Percentiles rank a stretch among this genome's conserved stretches.
phyloP scores from a whole-genome alignment of 2,797 vertebrate genomes.

The Sylvilagus floridanus region DNA sequence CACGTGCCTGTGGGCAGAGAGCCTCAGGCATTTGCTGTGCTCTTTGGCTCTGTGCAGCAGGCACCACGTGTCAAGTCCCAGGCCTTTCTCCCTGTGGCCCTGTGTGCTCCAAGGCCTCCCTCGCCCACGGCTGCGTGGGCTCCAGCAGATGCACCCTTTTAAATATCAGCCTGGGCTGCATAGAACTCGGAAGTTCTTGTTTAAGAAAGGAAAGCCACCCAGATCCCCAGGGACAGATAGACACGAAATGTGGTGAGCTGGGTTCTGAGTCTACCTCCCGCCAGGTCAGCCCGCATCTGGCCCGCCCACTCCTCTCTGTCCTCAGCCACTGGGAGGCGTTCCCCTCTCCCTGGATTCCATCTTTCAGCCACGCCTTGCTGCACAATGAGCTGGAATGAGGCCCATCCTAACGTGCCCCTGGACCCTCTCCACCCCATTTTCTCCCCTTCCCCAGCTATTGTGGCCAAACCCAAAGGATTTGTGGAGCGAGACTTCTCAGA shows the following conservation, averaged over 20 bases:
- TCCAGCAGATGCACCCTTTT: background rate
- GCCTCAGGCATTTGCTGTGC: fast-evolving
- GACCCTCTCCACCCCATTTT: background rate
- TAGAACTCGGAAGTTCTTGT: background rate
- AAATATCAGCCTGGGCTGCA: background rate
- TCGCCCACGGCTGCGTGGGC: background rate
- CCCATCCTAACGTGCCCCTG: background rate
- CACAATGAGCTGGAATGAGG: background rate
- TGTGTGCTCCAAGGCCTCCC: fast-evolving
- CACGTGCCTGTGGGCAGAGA: fast-evolving
- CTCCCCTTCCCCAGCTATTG: conserved; percentile 86
- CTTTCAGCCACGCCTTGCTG: background rate
- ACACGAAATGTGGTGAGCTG: background rate
- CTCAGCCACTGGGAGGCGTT: background rate
- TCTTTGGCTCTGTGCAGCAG: background rate
- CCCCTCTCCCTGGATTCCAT: background rate
- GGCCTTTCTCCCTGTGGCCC: background rate
- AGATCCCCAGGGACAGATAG: conserved; percentile 2
- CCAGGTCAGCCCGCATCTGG: background rate
- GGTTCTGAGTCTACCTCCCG: background rate
- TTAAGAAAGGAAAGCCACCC: conserved; percentile 51
- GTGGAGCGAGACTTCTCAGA: conserved; percentile 92
- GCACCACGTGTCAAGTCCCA: background rate
- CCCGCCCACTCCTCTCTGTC: background rate
- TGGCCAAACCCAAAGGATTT: conserved; percentile 91